Evolutionary conservation across 2,113 vertebrate species (phyloP).

Genomic region (Narcine bancroftii): DNA sequence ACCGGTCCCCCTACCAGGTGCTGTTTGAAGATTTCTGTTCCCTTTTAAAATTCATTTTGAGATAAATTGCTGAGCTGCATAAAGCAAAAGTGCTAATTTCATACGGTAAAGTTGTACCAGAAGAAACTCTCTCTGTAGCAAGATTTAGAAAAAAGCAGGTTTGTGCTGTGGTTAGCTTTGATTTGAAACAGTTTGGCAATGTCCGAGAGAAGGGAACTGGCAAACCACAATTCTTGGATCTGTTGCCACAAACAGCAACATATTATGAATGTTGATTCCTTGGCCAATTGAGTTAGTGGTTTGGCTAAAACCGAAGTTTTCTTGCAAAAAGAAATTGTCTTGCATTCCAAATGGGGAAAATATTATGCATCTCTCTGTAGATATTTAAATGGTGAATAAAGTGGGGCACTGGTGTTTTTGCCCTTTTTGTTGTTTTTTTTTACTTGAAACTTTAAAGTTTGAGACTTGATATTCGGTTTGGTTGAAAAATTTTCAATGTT

Average conservation of each 20-base stretch:
- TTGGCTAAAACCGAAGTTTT: slow-evolving; percentile 28
- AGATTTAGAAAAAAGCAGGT: neutral
- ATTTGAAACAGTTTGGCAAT: slow-evolving; percentile 33
- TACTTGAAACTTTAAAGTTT: neutral
- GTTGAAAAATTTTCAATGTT: neutral
- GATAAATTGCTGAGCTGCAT: neutral
- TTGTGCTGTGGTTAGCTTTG: slow-evolving; percentile 14
- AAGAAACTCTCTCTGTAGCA: slow-evolving; percentile 13
- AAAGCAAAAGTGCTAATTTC: slow-evolving; percentile 8
- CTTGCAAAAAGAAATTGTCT: slow-evolving; percentile 26
- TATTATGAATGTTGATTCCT: slow-evolving; percentile 19
- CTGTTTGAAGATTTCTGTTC: neutral
- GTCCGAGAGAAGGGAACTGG: slow-evolving; percentile 28
- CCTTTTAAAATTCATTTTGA: slow-evolving; percentile 2
- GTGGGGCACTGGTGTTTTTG: neutral
- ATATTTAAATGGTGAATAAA: slow-evolving; percentile 10
- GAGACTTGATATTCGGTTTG: neutral
- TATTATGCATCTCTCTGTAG: neutral
- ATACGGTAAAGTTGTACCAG: neutral
- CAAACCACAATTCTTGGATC: slow-evolving; percentile 36
- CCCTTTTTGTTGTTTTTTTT: neutral
- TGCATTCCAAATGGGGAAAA: slow-evolving; percentile 23
- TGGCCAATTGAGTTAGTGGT: slow-evolving; percentile 37
- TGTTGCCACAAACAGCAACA: slow-evolving; percentile 33
- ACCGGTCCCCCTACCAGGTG: too few relatives aligned